Percentiles rank a stretch among this genome's conserved stretches.
These are phyloP conservation scores for Cynopterus sphinx DNA, from an alignment of 2,797 vertebrate species.

Conservation along the genomic window DNA sequence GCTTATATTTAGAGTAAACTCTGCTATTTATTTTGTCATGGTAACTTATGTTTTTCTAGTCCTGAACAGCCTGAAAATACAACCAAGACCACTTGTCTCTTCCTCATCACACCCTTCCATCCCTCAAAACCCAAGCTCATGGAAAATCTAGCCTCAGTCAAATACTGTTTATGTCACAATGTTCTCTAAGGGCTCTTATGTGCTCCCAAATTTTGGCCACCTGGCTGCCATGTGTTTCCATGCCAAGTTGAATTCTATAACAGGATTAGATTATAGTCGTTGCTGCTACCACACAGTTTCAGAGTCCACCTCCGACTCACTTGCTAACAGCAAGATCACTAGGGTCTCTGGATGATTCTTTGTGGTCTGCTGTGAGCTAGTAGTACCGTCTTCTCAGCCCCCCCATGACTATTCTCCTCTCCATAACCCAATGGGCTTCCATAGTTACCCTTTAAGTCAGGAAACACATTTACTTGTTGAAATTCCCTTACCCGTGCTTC, in stretches of 20 bases:
- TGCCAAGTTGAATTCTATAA: not conserved
- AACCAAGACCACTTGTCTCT: not conserved
- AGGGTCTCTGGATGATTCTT: not conserved
- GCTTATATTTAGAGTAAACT: not conserved
- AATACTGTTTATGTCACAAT: not conserved
- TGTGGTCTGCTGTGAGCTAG: not conserved
- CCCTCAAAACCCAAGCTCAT: not conserved
- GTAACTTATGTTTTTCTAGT: not conserved
- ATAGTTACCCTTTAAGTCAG: not conserved
- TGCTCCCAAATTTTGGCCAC: not conserved
- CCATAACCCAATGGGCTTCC: not conserved
- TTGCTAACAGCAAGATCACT: too few species aligned
- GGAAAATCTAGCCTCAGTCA: not conserved
- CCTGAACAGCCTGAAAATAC: not conserved
- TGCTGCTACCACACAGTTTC: not conserved
- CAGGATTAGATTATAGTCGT: not conserved
- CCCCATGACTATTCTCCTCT: not conserved
- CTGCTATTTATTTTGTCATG: not conserved
- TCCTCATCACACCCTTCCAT: not conserved
- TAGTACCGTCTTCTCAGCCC: not conserved
- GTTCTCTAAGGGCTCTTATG: not conserved
- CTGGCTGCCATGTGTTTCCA: not conserved
- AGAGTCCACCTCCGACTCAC: not conserved
- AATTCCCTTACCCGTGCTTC: not conserved
- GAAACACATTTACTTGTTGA: not conserved